Percentiles rank a stretch among this genome's conserved stretches.
These are phyloP conservation scores for Heliconius ismenius DNA, from an alignment of 2,888 invertebrate species.

Conservation along the genomic window DNA sequence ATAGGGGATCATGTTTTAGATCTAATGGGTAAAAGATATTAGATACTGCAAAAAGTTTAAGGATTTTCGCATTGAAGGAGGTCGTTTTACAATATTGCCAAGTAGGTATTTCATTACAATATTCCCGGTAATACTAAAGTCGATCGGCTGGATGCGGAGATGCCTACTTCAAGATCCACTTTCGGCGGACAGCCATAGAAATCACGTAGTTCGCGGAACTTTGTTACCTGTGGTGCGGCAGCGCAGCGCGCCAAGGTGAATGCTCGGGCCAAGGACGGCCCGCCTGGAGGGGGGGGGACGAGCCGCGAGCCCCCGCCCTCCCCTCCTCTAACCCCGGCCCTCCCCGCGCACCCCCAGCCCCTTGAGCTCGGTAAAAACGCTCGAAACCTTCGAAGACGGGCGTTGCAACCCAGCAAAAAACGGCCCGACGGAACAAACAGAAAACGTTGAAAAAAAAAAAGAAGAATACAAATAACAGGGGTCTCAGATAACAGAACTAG, in stretches of 20 bases:
- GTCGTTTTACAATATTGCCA: conserved; percentile 51
- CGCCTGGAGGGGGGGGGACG: conserved; percentile 72
- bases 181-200: conserved; percentile 77
- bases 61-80: conserved; percentile 44
- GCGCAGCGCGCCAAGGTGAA: conserved; percentile 80
- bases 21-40: conserved; percentile 48
- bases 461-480: conserved; percentile 71
- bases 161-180: conserved; percentile 67
- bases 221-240: conserved; percentile 80
- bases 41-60: conserved; percentile 51
- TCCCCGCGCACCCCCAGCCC: conserved; percentile 52
- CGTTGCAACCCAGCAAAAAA: conserved; percentile 76
- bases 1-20: conserved; percentile 47
- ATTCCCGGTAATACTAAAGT: conserved; percentile 69
- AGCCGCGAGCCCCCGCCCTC: conserved; percentile 55
- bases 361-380: conserved; percentile 68
- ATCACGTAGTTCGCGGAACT: conserved; percentile 82
- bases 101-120: conserved; percentile 65
- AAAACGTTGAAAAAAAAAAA: conserved; percentile 72
- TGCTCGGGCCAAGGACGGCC: conserved; percentile 81
- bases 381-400: conserved; percentile 72
- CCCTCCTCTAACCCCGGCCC: conserved; percentile 47
- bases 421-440: conserved; percentile 79
- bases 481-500: conserved; percentile 74
- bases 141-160: conserved; percentile 60